Evolutionary conservation across 2,888 invertebrate species (phyloP), one percentile per base, ranked within the genome.

Genomic region (Argyresthia goedartella): DNA sequence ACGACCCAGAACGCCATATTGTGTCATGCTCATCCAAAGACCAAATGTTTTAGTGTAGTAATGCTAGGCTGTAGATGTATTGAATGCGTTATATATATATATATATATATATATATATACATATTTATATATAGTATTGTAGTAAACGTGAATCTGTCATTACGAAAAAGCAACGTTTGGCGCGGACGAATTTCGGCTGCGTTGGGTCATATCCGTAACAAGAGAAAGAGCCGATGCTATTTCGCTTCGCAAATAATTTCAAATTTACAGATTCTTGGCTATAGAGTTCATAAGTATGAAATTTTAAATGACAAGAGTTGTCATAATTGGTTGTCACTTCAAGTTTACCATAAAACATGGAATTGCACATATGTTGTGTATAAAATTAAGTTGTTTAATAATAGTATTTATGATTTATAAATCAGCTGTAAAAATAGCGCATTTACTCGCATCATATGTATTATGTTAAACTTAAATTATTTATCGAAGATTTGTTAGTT

Each of bases 21-120:
- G 76, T 81, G 73, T 82, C 78, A 81, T 73, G 82, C 81, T 82
- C 84, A 84, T 80, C 84, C 82, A 84, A 85, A 86, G 85, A 86
- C 85, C 85, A 85, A 84, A 52, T 36, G 81, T 77, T 81, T 75
- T 75, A 84, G 79, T 71, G 68, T 81, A 82, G 71, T 69, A 60
- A 77, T 66, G 76, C 77, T 85, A 85, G 80, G 68, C 65, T 73
- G 67, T 84, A 81, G 79, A 69, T 71, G 8, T 36, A 73, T 71
- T 72, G 64, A 75, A 73, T 73, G 56, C 60, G 61, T 74, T 72
- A 69, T 61, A 67, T 16, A 15, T 46, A 46, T 8, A 15, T 6
- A 48, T 48, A 9, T 35, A 46, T 16, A 46, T 48, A 48, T 10
- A 35, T 34, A 41, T 11, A 16, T 49, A 39, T 16, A 39, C 9